Evolutionary conservation across 1,140 invertebrate species (phyloP).

Genomic region (Heliothis subflexa): DNA sequence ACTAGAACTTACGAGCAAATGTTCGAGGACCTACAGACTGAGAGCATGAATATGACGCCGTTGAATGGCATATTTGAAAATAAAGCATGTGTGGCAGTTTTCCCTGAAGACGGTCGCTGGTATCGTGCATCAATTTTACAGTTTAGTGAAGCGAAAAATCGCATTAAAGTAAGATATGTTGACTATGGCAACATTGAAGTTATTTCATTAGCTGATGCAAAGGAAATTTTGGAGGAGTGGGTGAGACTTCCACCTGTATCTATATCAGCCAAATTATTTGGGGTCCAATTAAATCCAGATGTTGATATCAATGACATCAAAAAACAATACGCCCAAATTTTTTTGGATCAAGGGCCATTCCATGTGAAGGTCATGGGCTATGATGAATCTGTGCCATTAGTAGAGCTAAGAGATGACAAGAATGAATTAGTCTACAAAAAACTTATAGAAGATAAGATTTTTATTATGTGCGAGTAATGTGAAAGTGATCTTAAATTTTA

Average conservation of each 20-base stretch:
- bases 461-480: slow-evolving; percentile 47
- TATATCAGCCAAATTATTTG: slow-evolving; percentile 65
- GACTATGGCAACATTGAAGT: slow-evolving; percentile 79
- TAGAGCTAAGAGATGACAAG: slow-evolving; percentile 68
- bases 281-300: slow-evolving; percentile 65
- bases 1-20: slow-evolving; percentile 64
- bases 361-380: slow-evolving; percentile 63
- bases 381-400: slow-evolving; percentile 57
- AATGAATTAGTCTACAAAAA: slow-evolving; percentile 66
- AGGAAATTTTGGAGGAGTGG: slow-evolving; percentile 72
- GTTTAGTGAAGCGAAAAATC: slow-evolving; percentile 68
- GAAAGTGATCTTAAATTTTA: not conserved
- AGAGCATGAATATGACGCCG: slow-evolving; percentile 56
- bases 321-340: slow-evolving; percentile 62
- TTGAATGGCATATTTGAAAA: slow-evolving; percentile 75
- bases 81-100: slow-evolving; percentile 78
- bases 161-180: slow-evolving; percentile 78
- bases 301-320: slow-evolving; percentile 57
- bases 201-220: slow-evolving; percentile 65
- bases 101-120: slow-evolving; percentile 72
- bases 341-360: slow-evolving; percentile 73
- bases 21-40: slow-evolving; percentile 65
- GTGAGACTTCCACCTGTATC: slow-evolving; percentile 64
- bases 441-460: slow-evolving; percentile 66
- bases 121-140: slow-evolving; percentile 74